phyloP scores from a whole-genome alignment of 2,888 invertebrate species.

The Eulithis prunata region DNA sequence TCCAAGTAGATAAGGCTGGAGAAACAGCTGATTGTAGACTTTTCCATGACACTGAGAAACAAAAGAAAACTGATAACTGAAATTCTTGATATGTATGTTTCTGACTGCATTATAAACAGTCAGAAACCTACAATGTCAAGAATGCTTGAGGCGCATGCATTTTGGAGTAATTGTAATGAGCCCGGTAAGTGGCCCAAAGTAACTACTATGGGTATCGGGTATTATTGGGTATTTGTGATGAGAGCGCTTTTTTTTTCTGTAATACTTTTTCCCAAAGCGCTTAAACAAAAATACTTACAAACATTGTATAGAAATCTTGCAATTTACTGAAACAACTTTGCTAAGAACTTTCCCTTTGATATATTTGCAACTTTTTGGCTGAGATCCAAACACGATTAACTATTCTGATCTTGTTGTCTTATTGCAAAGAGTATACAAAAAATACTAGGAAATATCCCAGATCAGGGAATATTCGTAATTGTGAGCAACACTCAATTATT shows the following conservation, averaged over 20 bases:
- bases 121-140: no score
- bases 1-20: constrained; percentile 53
- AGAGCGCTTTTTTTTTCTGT: no score
- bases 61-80: not conserved
- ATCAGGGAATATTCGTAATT: no score
- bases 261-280: no score
- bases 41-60: constrained; percentile 6
- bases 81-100: no score
- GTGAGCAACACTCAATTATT: no score
- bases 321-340: not conserved
- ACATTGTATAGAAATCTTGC: not conserved
- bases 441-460: not conserved
- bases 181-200: no score
- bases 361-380: not conserved
- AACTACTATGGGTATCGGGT: no score
- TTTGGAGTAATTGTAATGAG: no score
- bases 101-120: no score
- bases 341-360: not conserved
- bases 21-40: constrained; percentile 42
- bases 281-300: not conserved
- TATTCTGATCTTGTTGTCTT: not conserved
- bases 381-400: not conserved
- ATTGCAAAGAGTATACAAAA: not conserved
- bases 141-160: no score
- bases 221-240: no score